These are phyloP conservation scores for Monodelphis domestica DNA, from an alignment of 2,797 vertebrate species.

Conservation along the genomic window DNA sequence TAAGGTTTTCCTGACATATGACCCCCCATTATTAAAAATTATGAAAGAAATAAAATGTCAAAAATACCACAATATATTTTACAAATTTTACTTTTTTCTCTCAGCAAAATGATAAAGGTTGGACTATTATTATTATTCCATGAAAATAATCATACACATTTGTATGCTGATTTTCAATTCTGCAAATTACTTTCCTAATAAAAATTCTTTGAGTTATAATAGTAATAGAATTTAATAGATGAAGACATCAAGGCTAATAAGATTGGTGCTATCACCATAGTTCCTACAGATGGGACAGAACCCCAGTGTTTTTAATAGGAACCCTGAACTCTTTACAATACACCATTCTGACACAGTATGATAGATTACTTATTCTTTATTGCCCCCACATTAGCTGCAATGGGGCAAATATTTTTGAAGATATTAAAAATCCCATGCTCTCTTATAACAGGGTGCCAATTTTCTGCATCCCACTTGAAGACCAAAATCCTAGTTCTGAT, in stretches of 20 bases:
- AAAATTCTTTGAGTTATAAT: neutral
- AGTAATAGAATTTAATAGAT: neutral
- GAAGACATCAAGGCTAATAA: neutral
- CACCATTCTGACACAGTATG: conserved; percentile 27
- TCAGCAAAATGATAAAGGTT: neutral
- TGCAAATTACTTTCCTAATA: neutral
- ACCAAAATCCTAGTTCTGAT: conserved; percentile 63
- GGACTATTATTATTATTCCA: neutral
- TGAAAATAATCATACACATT: neutral
- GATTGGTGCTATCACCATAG: neutral
- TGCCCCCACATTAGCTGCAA: conserved; percentile 10
- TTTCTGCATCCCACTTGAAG: conserved; percentile 57
- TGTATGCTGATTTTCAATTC: neutral
- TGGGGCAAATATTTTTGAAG: conserved; percentile 8
- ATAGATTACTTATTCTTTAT: conserved; percentile 32
- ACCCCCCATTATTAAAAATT: neutral
- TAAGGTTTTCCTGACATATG: neutral
- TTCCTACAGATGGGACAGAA: neutral
- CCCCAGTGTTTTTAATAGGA: neutral
- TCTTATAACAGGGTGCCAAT: conserved; percentile 49
- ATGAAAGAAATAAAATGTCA: neutral
- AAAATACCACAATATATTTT: neutral
- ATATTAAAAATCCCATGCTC: conserved; percentile 60
- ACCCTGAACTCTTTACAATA: neutral
- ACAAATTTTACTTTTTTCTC: neutral